phyloP scores from a whole-genome alignment of 2,797 vertebrate genomes.

The Sebastes wilsoni region DNA sequence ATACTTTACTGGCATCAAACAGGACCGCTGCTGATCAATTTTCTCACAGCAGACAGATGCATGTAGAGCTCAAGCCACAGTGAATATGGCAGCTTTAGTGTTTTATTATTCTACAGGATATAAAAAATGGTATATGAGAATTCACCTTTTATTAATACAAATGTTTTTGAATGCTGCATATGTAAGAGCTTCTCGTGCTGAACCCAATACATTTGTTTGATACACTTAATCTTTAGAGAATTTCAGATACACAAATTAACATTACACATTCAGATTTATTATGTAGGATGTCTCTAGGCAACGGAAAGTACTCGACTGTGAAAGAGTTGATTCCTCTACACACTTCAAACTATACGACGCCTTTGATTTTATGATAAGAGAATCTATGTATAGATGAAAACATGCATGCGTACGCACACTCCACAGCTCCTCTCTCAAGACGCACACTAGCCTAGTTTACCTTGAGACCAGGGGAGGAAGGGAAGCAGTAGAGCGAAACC shows the following conservation, averaged over 20 bases:
- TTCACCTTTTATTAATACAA: neutral
- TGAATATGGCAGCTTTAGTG: neutral
- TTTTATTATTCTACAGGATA: neutral
- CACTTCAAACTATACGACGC: constrained; percentile 34
- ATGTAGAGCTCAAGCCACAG: neutral
- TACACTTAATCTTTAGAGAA: neutral
- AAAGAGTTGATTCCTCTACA: constrained; percentile 7
- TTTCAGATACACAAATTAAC: constrained; percentile 7
- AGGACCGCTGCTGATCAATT: neutral
- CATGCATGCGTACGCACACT: constrained; percentile 4
- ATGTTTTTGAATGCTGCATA: neutral
- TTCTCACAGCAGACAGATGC: neutral
- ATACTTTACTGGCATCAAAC: constrained; percentile 1
- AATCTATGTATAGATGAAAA: constrained; percentile 60
- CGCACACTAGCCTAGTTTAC: constrained; percentile 61
- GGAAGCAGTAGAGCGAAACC: constrained; percentile 55
- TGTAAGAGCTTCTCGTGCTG: neutral
- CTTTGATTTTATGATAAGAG: constrained; percentile 62
- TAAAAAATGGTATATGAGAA: neutral
- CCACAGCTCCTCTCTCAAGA: constrained; percentile 45
- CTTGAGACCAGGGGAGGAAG: constrained; percentile 56
- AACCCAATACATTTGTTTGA: neutral
- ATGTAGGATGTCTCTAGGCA: neutral
- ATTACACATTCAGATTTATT: constrained; percentile 10
- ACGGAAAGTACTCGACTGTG: neutral